phyloP scores from a whole-genome alignment of 2,888 invertebrate genomes.

The Xestia ashworthii region DNA sequence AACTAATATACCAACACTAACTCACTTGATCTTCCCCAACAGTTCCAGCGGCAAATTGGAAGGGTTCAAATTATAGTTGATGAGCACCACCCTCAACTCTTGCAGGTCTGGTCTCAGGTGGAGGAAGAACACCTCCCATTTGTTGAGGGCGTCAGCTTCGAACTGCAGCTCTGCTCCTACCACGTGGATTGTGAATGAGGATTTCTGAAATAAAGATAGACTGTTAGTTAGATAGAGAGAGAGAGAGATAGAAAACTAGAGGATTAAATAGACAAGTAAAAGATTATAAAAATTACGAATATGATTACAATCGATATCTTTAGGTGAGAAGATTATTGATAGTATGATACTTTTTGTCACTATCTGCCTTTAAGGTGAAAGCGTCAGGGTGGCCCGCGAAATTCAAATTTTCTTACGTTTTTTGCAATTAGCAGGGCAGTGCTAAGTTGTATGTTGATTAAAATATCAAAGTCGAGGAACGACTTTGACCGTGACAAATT shows the following conservation, averaged over 20 bases:
- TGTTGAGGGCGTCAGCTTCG: conserved; percentile 92
- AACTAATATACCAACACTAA: conserved; percentile 49
- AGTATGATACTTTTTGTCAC: neutral
- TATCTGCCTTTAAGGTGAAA: neutral
- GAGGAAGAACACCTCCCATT: conserved; percentile 93
- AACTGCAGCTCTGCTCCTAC: conserved; percentile 94
- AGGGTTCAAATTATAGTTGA: conserved; percentile 92
- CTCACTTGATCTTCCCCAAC: conserved; percentile 90
- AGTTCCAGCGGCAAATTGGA: conserved; percentile 90
- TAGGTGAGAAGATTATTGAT: neutral
- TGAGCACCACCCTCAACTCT: conserved; percentile 90
- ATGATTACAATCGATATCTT: neutral
- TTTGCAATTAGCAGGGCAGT: too few species aligned
- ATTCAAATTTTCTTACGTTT: too few species aligned
- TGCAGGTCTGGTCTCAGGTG: conserved; percentile 91
- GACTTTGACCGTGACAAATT: too few species aligned
- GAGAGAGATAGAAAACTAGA: too few species aligned
- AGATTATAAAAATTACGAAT: neutral
- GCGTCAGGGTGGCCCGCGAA: too few species aligned
- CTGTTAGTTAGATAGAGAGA: neutral
- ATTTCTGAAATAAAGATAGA: conserved; percentile 71
- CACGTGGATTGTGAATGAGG: conserved; percentile 87
- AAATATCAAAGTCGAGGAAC: too few species aligned
- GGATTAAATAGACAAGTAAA: too few species aligned
- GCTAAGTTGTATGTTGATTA: too few species aligned